Evolutionary conservation across 2,888 invertebrate genomes (phyloP), one percentile per base, ranked within the genome.

Genomic region (Teleiodes luculella): DNA sequence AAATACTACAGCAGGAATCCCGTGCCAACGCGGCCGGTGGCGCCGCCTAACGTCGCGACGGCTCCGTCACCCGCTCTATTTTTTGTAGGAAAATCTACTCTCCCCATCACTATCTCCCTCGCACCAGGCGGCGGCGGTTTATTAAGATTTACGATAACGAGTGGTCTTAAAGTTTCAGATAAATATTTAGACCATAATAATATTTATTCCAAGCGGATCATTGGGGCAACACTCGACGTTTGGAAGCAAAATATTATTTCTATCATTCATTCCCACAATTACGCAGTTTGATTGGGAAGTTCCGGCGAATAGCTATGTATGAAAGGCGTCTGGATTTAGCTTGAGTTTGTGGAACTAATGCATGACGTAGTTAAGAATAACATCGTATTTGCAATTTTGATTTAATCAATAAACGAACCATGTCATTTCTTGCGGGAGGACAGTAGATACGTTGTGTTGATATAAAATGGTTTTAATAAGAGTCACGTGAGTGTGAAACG

Each of bases 21-120:
- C 72, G 83, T 86, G 87, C 88, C 87, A 88, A 83, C 75, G 72
- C 56, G 63, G 72, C 70, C 71, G 63, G 80, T 79, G 82, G 84
- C 84, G 85, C 80, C 79, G 70, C 74, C 74, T 55, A 65, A 71
- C 78, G 75, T 66, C 75, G 72, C 68, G 63, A 67, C 78, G 65
- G 30, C 54, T 37, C 35, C 50, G 65, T 37, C 54, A 43, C 35
- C 50, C 36, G 28, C 10, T 74, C 79, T 80, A 80, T 76, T 80
- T 82, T 77, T 67, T 11, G 64, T 72, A 68, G 70, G 70, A 76
- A 80, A 76, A 64, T 61, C 59, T 64, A 57, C 66, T 28, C 33
- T 43, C 18, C n/a, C 20, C 28, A 41, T 33, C 3, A n/a, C 16
- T 6, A 20, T 47, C 39, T 50, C 28, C 3, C 28, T 31, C 13